phyloP scores from a whole-genome alignment of 1,140 invertebrate genomes.

The Drosophila serrata region DNA sequence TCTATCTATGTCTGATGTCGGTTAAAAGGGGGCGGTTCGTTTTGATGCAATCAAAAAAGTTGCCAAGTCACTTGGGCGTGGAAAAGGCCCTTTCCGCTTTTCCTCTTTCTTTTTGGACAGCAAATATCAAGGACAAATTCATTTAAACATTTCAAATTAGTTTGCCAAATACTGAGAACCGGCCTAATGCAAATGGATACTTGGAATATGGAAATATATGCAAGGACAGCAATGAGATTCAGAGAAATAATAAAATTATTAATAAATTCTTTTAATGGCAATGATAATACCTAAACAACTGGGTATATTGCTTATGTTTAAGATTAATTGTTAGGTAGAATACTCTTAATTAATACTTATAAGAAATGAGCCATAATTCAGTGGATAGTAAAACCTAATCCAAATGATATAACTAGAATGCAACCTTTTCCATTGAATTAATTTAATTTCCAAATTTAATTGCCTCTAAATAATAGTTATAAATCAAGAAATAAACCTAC shows the following conservation, averaged over 20 bases:
- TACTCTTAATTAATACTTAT: no score
- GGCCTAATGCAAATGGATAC: conserved; percentile 12
- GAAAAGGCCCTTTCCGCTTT: conserved; percentile 10
- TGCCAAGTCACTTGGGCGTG: conserved; percentile 49
- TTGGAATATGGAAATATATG: background rate
- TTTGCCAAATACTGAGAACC: conserved; percentile 22
- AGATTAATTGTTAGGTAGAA: background rate
- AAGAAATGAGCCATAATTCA: no score
- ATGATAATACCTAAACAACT: background rate
- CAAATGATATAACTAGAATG: no score
- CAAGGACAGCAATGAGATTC: background rate
- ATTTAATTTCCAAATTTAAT: background rate
- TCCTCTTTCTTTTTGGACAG: conserved; percentile 42
- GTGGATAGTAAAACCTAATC: no score
- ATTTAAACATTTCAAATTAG: conserved; percentile 57
- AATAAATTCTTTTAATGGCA: background rate
- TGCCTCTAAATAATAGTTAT: background rate
- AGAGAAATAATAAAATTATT: background rate
- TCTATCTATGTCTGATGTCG: conserved; percentile 15
- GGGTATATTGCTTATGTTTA: background rate
- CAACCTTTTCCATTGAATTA: background rate
- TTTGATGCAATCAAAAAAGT: conserved; percentile 67
- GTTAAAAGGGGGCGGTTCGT: conserved; percentile 22
- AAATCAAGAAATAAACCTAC: conserved; percentile 3
- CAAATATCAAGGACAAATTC: conserved; percentile 52